Conservation (phyloP, 2,113 vertebrate genomes). For the Monarcha castaneiventris region DNA sequence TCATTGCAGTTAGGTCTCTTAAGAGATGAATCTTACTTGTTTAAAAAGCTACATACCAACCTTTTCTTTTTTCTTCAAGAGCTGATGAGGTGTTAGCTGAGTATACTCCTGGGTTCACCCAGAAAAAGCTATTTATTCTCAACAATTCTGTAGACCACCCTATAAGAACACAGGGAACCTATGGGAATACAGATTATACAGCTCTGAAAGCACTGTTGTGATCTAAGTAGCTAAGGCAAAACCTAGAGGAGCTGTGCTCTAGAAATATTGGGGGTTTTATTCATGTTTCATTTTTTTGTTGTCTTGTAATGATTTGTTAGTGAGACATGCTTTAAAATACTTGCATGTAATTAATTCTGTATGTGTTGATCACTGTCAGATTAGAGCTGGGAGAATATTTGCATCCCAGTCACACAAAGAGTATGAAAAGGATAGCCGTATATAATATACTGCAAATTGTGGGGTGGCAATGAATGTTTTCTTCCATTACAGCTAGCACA, state of each 20-base stretch:
- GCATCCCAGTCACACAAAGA: background rate
- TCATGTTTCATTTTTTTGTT: background rate
- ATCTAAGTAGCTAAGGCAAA: background rate
- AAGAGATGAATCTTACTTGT: background rate
- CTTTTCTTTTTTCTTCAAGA: background rate
- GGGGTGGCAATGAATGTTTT: background rate
- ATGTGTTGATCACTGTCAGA: background rate
- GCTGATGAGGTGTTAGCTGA: background rate
- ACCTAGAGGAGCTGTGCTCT: background rate
- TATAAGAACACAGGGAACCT: background rate
- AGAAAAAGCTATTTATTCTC: background rate
- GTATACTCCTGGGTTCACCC: background rate
- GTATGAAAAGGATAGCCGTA: constrained; percentile 40
- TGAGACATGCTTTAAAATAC: background rate
- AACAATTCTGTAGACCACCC: background rate
- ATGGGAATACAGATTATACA: background rate
- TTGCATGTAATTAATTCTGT: background rate
- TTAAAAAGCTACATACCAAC: background rate
- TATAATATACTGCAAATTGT: background rate
- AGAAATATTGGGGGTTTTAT: background rate
- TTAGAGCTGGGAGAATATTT: background rate
- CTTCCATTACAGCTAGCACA: background rate
- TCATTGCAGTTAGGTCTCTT: background rate
- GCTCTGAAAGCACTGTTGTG: background rate
- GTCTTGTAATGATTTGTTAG: background rate